Evolutionary conservation across 2,888 invertebrate species (phyloP).

Genomic region (Plagodis pulveraria): DNA sequence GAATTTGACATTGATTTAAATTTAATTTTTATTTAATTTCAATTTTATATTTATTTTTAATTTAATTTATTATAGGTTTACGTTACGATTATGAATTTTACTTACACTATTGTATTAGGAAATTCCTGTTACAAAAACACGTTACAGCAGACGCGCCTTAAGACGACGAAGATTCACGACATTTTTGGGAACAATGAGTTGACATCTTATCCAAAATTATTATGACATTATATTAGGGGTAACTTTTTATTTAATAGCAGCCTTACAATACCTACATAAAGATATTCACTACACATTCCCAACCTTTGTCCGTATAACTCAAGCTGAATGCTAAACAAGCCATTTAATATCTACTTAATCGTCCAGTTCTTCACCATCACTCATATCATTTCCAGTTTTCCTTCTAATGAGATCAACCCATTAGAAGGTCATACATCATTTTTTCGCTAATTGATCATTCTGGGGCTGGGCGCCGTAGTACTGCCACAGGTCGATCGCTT

Average conservation of each 20-base stretch:
- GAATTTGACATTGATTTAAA: no score
- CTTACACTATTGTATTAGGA: no score
- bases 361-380: slow-evolving; percentile 26
- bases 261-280: slow-evolving; percentile 8
- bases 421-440: slow-evolving; percentile 85
- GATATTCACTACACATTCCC: not conserved
- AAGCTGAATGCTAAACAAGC: slow-evolving; percentile 8
- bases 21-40: no score
- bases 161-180: no score
- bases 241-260: slow-evolving; percentile 7
- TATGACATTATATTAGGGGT: no score
- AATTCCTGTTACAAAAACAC: no score
- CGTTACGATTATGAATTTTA: no score
- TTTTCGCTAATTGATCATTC: slow-evolving; percentile 73
- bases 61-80: no score
- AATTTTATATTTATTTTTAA: no score
- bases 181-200: no score
- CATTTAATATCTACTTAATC: slow-evolving; percentile 23
- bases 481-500: slow-evolving; percentile 94
- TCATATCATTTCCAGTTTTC: slow-evolving; percentile 45
- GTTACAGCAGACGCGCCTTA: no score
- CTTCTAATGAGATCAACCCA: slow-evolving; percentile 79
- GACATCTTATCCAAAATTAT: no score
- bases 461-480: slow-evolving; percentile 88
- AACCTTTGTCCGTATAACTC: not conserved